Percentiles rank a stretch among this genome's conserved stretches.
These are phyloP conservation scores for Stratiomys singularior DNA, from an alignment of 2,888 invertebrate genomes.

Conservation along the genomic window DNA sequence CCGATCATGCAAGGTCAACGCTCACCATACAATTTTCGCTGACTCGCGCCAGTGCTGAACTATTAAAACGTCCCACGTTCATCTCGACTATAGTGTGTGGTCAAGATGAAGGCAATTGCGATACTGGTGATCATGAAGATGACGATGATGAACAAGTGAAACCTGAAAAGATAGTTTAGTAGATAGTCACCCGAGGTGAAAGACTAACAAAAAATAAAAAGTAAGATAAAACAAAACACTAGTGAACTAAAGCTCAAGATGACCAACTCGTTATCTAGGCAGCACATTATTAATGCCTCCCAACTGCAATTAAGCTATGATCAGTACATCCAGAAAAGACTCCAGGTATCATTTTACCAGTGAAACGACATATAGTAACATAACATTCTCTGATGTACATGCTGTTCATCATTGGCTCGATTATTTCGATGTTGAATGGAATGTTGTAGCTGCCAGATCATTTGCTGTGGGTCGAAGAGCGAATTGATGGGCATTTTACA, in stretches of 20 bases:
- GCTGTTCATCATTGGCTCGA: background rate
- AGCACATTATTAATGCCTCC: conserved; percentile 20
- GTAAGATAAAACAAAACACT: background rate
- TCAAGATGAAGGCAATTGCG: no score
- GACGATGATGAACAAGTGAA: conserved; percentile 25
- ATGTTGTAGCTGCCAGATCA: background rate
- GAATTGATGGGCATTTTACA: background rate
- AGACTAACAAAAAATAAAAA: background rate
- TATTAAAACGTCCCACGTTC: conserved; percentile 10
- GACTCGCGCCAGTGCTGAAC: background rate
- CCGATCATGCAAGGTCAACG: conserved; percentile 34
- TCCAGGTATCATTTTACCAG: background rate
- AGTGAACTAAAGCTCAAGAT: background rate
- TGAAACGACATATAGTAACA: conserved; percentile 4
- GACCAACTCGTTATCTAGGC: conserved; percentile 12
- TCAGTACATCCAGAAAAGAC: background rate
- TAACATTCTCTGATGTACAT: background rate
- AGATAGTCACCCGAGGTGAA: background rate
- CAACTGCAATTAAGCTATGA: background rate
- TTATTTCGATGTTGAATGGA: background rate
- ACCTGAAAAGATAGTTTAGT: conserved; percentile 27
- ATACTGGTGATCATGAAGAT: background rate
- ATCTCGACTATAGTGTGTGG: no score
- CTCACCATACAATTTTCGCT: conserved; percentile 31
- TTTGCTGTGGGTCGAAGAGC: background rate